A percentile compares a stretch with the other conserved stretches of the same genome.
Evolutionary conservation across 2,888 invertebrate species (phyloP).

Genomic region (Rotaria magnacalcarata): DNA sequence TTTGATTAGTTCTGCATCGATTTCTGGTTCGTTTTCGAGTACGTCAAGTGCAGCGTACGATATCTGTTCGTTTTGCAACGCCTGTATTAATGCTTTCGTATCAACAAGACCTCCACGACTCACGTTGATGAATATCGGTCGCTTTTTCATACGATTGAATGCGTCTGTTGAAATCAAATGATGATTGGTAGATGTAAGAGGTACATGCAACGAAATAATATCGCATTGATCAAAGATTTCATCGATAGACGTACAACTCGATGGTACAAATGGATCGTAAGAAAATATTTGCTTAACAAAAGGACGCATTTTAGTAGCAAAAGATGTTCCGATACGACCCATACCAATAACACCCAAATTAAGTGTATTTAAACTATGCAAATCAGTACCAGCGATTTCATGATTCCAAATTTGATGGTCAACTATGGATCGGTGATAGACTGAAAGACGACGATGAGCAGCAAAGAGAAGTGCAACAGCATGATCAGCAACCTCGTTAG

Average conservation of each 20-base stretch:
- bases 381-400: not conserved
- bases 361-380: constrained; percentile 16
- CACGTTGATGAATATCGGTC: constrained; percentile 35
- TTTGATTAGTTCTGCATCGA: constrained; percentile 8
- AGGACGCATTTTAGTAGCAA: constrained; percentile 35
- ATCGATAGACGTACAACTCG: not conserved
- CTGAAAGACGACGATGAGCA: not conserved
- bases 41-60: constrained; percentile 41
- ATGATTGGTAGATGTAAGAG: constrained; percentile 36
- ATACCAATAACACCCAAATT: constrained; percentile 42
- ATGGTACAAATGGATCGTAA: constrained; percentile 25
- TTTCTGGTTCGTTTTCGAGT: constrained; percentile 36
- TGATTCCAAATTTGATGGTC: not conserved
- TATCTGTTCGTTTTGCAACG: constrained; percentile 38
- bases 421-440: not conserved
- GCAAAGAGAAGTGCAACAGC: constrained; percentile 37
- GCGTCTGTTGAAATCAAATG: constrained; percentile 37
- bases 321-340: constrained; percentile 40
- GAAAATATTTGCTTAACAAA: constrained; percentile 38
- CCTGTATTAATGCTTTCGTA: constrained; percentile 39
- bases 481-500: constrained; percentile 39
- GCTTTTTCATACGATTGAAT: constrained; percentile 39
- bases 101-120: constrained; percentile 44
- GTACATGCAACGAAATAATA: constrained; percentile 41
- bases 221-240: constrained; percentile 40